Percentiles rank a stretch among this genome's conserved stretches.
phyloP scores from a whole-genome alignment of 2,797 vertebrate genomes.

The Peromyscus attwateri region DNA sequence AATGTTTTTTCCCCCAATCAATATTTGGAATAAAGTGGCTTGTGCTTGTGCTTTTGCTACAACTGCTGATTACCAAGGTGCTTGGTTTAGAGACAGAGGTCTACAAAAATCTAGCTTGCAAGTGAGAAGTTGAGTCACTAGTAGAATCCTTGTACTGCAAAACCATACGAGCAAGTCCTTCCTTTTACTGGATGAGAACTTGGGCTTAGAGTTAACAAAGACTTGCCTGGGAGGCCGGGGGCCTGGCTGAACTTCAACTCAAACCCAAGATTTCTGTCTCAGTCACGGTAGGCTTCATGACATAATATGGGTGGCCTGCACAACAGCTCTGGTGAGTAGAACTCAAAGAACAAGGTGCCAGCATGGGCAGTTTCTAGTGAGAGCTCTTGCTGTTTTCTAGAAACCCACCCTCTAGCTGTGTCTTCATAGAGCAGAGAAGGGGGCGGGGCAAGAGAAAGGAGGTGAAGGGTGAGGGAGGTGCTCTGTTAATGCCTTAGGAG shows the following conservation, averaged over 20 bases:
- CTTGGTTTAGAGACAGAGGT: not conserved
- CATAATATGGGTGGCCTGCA: not conserved
- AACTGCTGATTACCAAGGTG: not conserved
- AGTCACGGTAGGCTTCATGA: not conserved
- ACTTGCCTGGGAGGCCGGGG: not conserved
- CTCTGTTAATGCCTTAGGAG: not conserved
- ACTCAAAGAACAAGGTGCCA: not conserved
- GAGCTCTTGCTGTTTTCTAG: not conserved
- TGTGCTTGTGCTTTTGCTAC: not conserved
- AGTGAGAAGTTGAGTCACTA: not conserved
- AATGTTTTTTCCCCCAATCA: slow-evolving; percentile 62
- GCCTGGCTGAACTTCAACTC: not conserved
- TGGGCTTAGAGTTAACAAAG: not conserved
- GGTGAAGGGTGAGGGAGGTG: no score
- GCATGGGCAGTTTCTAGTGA: not conserved
- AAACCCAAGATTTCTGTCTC: not conserved
- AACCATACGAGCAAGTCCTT: not conserved
- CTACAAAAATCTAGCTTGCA: not conserved
- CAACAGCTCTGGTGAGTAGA: not conserved
- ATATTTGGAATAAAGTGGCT: slow-evolving; percentile 32
- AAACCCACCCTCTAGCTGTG: not conserved
- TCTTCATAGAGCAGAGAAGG: not conserved
- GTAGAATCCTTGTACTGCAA: not conserved
- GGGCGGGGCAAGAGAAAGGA: not conserved
- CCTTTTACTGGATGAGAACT: not conserved